Percentiles rank a stretch among this genome's conserved stretches.
These are phyloP conservation scores for Phalloptychus januarius DNA, from an alignment of 2,797 vertebrate genomes.

Conservation along the genomic window DNA sequence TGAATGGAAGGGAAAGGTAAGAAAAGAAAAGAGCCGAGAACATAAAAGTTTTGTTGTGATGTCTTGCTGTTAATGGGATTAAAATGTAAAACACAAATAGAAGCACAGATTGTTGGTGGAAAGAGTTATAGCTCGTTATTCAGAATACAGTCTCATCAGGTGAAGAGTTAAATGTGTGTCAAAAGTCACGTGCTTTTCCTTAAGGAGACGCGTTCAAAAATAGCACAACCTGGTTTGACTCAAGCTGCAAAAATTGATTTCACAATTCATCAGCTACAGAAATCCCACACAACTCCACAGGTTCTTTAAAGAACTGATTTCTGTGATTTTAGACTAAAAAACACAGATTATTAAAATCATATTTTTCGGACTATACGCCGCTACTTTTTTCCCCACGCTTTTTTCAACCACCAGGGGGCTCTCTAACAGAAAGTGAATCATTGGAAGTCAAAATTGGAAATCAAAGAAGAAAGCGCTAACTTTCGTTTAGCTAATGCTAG, in stretches of 20 bases:
- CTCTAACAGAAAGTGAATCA: too few relatives aligned
- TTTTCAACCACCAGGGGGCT: too few relatives aligned
- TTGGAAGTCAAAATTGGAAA: too few relatives aligned
- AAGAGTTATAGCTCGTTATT: neutral
- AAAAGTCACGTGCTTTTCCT: conserved; percentile 3
- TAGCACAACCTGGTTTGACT: neutral
- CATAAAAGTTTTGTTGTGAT: neutral
- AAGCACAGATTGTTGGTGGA: conserved; percentile 5
- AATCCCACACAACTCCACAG: neutral
- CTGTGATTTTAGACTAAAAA: neutral
- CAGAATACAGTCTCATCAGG: neutral
- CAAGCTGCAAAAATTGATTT: neutral
- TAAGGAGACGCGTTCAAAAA: neutral
- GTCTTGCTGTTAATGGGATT: neutral
- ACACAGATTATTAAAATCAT: neutral
- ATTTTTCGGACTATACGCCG: too few relatives aligned
- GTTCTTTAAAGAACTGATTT: neutral
- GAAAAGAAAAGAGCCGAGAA: conserved; percentile 1
- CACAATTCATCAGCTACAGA: neutral
- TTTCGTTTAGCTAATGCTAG: too few relatives aligned
- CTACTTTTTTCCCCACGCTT: too few relatives aligned
- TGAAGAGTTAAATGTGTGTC: conserved; percentile 11
- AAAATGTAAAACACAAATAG: conserved; percentile 25
- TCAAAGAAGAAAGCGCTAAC: too few relatives aligned
- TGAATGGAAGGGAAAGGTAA: conserved; percentile 4